These are phyloP conservation scores for Henricia sp. DNA, from an alignment of 53 echinoderm and acorn worm species.

Conservation along the genomic window DNA sequence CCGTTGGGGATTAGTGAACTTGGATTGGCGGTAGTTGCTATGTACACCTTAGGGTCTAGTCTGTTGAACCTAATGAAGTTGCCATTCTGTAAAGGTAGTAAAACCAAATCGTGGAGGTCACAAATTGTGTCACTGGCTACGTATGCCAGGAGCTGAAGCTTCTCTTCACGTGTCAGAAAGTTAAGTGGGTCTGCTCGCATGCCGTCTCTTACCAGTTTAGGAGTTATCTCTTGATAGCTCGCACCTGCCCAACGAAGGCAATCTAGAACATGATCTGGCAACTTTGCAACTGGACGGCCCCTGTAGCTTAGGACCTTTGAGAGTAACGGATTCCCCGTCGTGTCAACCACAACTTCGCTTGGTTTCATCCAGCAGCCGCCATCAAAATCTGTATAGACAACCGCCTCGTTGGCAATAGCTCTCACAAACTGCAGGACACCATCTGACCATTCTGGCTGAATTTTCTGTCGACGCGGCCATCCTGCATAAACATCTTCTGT, in stretches of 20 bases:
- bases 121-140: slow-evolving; percentile 36
- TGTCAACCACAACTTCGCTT: slow-evolving; percentile 29
- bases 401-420: slow-evolving; percentile 22
- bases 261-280: slow-evolving; percentile 48
- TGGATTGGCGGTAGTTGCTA: slow-evolving; percentile 14
- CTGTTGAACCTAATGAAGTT: slow-evolving; percentile 38
- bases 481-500: slow-evolving; percentile 57
- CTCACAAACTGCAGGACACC: slow-evolving; percentile 62
- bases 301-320: slow-evolving; percentile 19
- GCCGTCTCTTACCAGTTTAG: slow-evolving; percentile 25
- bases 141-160: slow-evolving; percentile 50
- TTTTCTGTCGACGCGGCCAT: slow-evolving; percentile 64
- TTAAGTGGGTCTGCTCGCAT: slow-evolving; percentile 39
- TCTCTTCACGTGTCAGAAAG: slow-evolving; percentile 20
- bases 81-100: slow-evolving; percentile 55
- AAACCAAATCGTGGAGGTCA: slow-evolving; percentile 45
- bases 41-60: slow-evolving; percentile 10
- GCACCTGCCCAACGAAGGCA: slow-evolving; percentile 25
- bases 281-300: slow-evolving; percentile 29
- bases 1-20: slow-evolving; percentile 55
- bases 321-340: not conserved
- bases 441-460: slow-evolving; percentile 53
- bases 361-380: slow-evolving; percentile 61
- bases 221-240: slow-evolving; percentile 18
- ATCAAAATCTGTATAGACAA: slow-evolving; percentile 58